Evolutionary conservation across 64 coral and sea anemone genomes (phyloP).

Genomic region (Platygyra sinensis): DNA sequence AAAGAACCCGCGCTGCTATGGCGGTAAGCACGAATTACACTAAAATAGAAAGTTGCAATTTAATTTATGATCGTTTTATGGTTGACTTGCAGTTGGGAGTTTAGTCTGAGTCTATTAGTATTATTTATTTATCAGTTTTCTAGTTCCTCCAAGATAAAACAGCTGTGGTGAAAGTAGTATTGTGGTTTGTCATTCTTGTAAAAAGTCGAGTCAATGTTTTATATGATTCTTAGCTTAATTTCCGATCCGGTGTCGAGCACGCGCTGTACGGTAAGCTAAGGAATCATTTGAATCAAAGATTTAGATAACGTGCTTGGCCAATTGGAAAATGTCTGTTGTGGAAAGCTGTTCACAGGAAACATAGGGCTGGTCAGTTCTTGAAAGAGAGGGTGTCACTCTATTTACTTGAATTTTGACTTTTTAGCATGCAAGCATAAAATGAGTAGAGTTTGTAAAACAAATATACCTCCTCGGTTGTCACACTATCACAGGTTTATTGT

Average conservation of each 20-base stretch:
- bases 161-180: not conserved
- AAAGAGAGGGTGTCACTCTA: too few relatives aligned
- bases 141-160: conserved; percentile 18
- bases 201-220: not conserved
- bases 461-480: not conserved
- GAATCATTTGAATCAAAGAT: not conserved
- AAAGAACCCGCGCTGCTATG: conserved; percentile 48
- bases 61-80: not conserved
- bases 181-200: conserved; percentile 1
- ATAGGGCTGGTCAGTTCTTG: too few relatives aligned
- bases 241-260: not conserved
- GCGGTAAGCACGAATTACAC: conserved; percentile 22
- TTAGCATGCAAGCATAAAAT: not conserved
- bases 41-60: not conserved
- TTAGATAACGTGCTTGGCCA: too few relatives aligned
- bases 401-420: too few relatives aligned
- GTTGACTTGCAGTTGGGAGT: conserved; percentile 17
- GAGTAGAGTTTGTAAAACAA: not conserved
- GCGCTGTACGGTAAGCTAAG: not conserved
- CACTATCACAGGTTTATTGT: not conserved
- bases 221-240: not conserved
- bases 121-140: conserved; percentile 38
- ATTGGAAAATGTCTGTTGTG: too few relatives aligned
- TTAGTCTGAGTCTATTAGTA: conserved; percentile 21
- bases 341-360: too few relatives aligned